phyloP scores from a whole-genome alignment of 2,113 vertebrate genomes.

The Pampusana beccarii region DNA sequence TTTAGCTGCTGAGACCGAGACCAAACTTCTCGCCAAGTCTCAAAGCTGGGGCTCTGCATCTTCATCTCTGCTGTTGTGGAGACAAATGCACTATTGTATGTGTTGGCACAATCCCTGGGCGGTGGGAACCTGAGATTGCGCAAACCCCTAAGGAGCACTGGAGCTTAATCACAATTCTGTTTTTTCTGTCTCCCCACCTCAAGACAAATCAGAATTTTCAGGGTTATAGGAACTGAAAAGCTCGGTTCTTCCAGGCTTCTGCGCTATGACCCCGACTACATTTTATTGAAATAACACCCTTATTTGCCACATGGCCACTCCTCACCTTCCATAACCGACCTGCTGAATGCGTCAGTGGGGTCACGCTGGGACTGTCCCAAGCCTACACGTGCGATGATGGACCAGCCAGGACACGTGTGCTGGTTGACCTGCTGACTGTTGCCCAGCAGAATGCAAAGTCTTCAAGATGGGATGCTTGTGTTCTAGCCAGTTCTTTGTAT shows the following conservation, averaged over 20 bases:
- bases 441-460: not conserved
- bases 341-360: not conserved
- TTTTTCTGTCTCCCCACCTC: not conserved
- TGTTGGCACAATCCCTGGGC: not conserved
- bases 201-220: not conserved
- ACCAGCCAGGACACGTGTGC: fast-evolving
- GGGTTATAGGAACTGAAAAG: not conserved
- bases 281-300: not conserved
- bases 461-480: not conserved
- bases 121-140: not conserved
- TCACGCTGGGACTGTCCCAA: not conserved
- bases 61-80: not conserved
- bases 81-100: not conserved
- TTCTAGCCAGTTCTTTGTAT: not conserved
- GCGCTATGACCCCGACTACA: not conserved
- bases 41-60: not conserved
- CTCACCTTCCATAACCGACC: no score
- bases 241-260: not conserved
- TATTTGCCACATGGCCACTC: not conserved
- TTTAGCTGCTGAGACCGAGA: not conserved
- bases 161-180: not conserved
- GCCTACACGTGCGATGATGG: fast-evolving
- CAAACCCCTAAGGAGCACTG: not conserved
- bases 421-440: not conserved
- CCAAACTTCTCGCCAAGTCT: not conserved